Conservation (phyloP, 2,888 invertebrate species). For the Calephelis perditalis region DNA sequence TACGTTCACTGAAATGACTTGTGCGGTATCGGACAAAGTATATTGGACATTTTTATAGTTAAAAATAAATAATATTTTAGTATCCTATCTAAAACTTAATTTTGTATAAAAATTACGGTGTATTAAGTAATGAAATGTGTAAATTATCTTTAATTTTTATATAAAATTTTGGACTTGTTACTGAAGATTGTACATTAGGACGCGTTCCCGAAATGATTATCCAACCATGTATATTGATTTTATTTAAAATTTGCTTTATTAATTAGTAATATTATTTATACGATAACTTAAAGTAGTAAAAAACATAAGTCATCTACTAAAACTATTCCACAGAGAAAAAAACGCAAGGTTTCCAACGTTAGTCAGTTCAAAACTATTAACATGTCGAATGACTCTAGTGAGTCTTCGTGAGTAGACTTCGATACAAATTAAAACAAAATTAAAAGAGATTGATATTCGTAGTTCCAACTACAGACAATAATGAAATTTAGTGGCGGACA, state of each 20-base stretch:
- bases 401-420: too few relatives aligned
- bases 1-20: conserved; percentile 21
- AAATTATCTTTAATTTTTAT: conserved; percentile 12
- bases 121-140: conserved; percentile 17
- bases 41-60: conserved; percentile 15
- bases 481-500: too few relatives aligned
- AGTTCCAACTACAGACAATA: too few relatives aligned
- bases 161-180: conserved; percentile 18
- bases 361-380: too few relatives aligned
- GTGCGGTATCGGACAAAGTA: conserved; percentile 17
- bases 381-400: too few relatives aligned
- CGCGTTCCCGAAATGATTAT: conserved; percentile 22
- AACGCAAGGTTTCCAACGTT: too few relatives aligned
- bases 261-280: neutral
- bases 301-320: too few relatives aligned
- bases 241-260: conserved; percentile 17
- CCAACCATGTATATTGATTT: conserved; percentile 17
- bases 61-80: conserved; percentile 5
- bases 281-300: too few relatives aligned
- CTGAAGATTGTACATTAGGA: conserved; percentile 19
- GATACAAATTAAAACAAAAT: too few relatives aligned
- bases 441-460: too few relatives aligned
- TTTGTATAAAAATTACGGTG: conserved; percentile 16
- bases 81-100: conserved; percentile 14
- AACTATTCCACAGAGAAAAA: too few relatives aligned